These are phyloP conservation scores for Blera fallax DNA, from an alignment of 2,888 invertebrate species.

Conservation along the genomic window DNA sequence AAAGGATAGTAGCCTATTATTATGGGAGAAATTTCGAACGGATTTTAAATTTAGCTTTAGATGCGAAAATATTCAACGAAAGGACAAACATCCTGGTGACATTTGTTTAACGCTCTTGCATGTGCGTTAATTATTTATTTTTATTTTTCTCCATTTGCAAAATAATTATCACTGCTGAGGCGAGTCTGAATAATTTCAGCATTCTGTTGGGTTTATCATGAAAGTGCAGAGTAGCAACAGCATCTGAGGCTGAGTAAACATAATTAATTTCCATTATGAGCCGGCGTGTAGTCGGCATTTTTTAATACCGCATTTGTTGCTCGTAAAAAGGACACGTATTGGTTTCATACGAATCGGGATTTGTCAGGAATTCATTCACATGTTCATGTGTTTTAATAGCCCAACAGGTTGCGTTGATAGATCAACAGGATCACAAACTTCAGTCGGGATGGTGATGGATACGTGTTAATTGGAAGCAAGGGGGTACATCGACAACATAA, in stretches of 20 bases:
- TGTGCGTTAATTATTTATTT: slow-evolving; percentile 16
- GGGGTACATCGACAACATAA: too few species aligned
- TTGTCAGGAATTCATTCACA: too few species aligned
- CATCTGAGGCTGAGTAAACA: slow-evolving; percentile 30
- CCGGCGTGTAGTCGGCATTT: not conserved
- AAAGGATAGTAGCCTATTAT: not conserved
- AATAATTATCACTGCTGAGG: not conserved
- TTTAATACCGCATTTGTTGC: not conserved
- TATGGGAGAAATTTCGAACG: too few species aligned
- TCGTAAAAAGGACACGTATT: not conserved
- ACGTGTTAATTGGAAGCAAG: too few species aligned
- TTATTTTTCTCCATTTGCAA: not conserved
- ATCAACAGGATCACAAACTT: too few species aligned
- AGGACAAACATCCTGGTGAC: not conserved
- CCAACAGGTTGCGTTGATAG: too few species aligned
- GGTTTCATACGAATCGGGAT: not conserved
- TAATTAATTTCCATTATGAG: slow-evolving; percentile 14
- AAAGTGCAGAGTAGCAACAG: not conserved
- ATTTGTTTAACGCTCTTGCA: not conserved
- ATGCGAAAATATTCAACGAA: too few species aligned
- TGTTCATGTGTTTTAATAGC: too few species aligned
- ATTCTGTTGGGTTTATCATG: not conserved
- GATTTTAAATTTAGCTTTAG: too few species aligned
- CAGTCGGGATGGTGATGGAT: too few species aligned
- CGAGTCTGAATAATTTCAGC: not conserved